Evolutionary conservation across 2,797 vertebrate species (phyloP).

Genomic region (Gephyroberyx darwinii): DNA sequence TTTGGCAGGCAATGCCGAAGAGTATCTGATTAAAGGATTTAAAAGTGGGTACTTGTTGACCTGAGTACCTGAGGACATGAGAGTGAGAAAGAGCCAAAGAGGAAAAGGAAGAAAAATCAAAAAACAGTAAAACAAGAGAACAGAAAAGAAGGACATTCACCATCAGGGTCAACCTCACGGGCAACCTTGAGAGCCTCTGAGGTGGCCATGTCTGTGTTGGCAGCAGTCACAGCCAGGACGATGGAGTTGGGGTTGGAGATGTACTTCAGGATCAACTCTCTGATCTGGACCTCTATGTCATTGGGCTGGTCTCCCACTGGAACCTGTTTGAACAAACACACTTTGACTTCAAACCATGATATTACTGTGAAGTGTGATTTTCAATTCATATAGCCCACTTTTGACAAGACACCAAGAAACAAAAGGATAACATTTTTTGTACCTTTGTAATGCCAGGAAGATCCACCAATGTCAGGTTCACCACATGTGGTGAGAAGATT

Average conservation of each 20-base stretch:
- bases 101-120: background rate
- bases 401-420: background rate
- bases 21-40: background rate
- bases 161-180: constrained; percentile 93
- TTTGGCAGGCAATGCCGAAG: background rate
- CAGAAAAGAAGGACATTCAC: constrained; percentile 71
- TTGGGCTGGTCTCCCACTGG: constrained; percentile 97
- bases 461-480: constrained; percentile 97
- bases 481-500: constrained; percentile 95
- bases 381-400: background rate
- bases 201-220: constrained; percentile 99
- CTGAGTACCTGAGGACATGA: background rate
- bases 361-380: background rate
- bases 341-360: background rate
- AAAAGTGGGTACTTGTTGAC: too few relatives aligned
- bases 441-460: constrained; percentile 99
- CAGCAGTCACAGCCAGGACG: constrained; percentile 96
- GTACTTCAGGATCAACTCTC: constrained; percentile 93
- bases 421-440: constrained; percentile 16
- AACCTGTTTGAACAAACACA: constrained; percentile 78
- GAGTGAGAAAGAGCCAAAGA: background rate
- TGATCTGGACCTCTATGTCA: constrained; percentile 98
- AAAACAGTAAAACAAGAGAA: background rate
- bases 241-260: constrained; percentile 98
- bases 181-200: constrained; percentile 98